A percentile compares a stretch with the other conserved stretches of the same genome.
Evolutionary conservation across 1,140 invertebrate genomes (phyloP).

Genomic region (Holotrichia oblita): DNA sequence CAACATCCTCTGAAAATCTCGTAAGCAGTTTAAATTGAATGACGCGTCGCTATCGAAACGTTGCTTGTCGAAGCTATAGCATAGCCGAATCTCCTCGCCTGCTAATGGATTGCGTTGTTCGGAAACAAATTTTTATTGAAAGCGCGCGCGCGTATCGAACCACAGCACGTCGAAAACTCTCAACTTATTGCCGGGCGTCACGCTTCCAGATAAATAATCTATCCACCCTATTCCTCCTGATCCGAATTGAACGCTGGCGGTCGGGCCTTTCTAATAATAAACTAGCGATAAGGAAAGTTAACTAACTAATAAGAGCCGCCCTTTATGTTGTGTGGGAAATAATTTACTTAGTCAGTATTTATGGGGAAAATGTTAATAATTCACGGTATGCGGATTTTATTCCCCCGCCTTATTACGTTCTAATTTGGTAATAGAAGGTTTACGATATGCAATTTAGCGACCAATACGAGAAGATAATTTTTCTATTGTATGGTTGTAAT

Average conservation of each 20-base stretch:
- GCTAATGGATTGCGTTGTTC: constrained; percentile 1
- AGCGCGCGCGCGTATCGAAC: background rate
- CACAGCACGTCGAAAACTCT: background rate
- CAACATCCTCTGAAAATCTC: no score
- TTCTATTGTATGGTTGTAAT: no score
- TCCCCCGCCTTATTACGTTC: background rate
- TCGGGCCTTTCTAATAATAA: background rate
- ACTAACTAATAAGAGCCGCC: background rate
- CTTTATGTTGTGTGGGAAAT: background rate
- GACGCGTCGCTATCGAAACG: background rate
- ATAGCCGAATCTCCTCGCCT: background rate
- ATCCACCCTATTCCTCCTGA: background rate
- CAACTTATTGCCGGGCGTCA: background rate
- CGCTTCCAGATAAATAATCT: background rate
- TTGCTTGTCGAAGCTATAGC: background rate
- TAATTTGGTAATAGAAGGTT: background rate
- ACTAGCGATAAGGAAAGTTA: background rate
- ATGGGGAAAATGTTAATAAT: background rate
- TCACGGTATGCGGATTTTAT: background rate
- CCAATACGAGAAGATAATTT: no score
- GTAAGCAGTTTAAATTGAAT: no score
- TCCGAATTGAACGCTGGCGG: background rate
- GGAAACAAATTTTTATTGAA: constrained; percentile 4
- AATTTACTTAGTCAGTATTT: background rate
- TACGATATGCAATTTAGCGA: background rate